Evolutionary conservation across 2,888 invertebrate species (phyloP).

Genomic region (Diplazon laetatorius): DNA sequence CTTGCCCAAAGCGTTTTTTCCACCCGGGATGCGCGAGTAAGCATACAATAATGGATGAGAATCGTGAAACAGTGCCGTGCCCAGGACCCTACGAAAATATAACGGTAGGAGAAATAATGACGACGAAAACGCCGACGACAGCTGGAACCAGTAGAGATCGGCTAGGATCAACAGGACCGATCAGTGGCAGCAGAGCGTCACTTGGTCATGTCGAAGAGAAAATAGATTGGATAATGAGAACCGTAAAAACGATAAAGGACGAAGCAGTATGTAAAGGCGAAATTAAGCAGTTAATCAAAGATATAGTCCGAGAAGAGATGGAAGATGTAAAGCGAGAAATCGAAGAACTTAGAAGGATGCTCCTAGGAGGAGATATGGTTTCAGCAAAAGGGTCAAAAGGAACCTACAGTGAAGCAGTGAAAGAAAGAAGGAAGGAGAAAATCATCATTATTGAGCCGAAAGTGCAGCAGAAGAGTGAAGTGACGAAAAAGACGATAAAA

Average conservation of each 20-base stretch:
- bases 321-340: conserved; percentile 44
- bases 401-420: conserved; percentile 35
- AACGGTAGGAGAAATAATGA: background rate
- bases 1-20: no score
- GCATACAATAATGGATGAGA: no score
- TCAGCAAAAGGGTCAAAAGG: background rate
- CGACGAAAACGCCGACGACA: background rate
- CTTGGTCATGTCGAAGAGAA: background rate
- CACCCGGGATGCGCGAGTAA: no score
- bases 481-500: conserved; percentile 48
- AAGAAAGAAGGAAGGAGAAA: conserved; percentile 36
- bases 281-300: conserved; percentile 29
- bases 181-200: background rate
- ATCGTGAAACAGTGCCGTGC: no score
- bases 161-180: conserved; percentile 13
- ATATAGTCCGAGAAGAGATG: conserved; percentile 48
- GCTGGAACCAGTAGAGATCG: conserved; percentile 19
- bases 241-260: conserved; percentile 28
- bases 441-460: conserved; percentile 54
- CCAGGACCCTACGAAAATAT: background rate
- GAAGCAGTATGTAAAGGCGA: conserved; percentile 25
- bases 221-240: conserved; percentile 40
- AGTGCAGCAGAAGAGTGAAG: conserved; percentile 59
- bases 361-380: background rate
- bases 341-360: conserved; percentile 34